phyloP scores from a whole-genome alignment of 2,797 vertebrate species.

The Danio tinwini region DNA sequence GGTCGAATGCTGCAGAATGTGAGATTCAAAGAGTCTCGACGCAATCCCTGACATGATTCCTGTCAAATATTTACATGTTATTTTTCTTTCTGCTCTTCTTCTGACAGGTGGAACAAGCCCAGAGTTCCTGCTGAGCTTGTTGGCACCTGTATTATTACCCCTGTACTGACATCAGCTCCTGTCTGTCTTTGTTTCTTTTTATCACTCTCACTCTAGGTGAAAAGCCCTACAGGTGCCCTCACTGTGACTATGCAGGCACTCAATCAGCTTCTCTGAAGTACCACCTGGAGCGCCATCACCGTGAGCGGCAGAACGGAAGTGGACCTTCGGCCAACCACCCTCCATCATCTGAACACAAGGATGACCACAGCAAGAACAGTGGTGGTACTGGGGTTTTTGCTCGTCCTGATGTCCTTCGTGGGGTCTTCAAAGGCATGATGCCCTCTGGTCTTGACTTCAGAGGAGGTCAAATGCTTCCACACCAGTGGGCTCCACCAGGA shows the following conservation, averaged over 20 bases:
- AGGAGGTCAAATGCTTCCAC: slow-evolving; percentile 84
- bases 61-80: slow-evolving; percentile 43
- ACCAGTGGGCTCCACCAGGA: slow-evolving; percentile 89
- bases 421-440: slow-evolving; percentile 89
- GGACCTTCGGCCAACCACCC: slow-evolving; percentile 82
- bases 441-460: slow-evolving; percentile 89
- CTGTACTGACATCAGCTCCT: slow-evolving; percentile 66
- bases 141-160: slow-evolving; percentile 28
- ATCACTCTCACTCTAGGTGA: slow-evolving; percentile 83
- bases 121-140: slow-evolving; percentile 30
- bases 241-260: slow-evolving; percentile 99
- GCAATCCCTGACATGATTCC: slow-evolving; percentile 34
- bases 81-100: slow-evolving; percentile 19
- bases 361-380: slow-evolving; percentile 81
- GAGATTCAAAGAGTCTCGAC: slow-evolving; percentile 39
- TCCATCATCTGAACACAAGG: slow-evolving; percentile 86
- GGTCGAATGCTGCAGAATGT: slow-evolving; percentile 61
- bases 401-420: slow-evolving; percentile 92
- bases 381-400: slow-evolving; percentile 87
- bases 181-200: slow-evolving; percentile 59
- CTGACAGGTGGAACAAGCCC: slow-evolving; percentile 41
- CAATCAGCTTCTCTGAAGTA: slow-evolving; percentile 98
- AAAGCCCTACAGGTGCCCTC: slow-evolving; percentile 98
- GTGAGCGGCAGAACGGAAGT: slow-evolving; percentile 92
- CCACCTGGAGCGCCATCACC: slow-evolving; percentile 96